phyloP scores from a whole-genome alignment of 2,888 invertebrate genomes.

The Epistrophella euchroma region DNA sequence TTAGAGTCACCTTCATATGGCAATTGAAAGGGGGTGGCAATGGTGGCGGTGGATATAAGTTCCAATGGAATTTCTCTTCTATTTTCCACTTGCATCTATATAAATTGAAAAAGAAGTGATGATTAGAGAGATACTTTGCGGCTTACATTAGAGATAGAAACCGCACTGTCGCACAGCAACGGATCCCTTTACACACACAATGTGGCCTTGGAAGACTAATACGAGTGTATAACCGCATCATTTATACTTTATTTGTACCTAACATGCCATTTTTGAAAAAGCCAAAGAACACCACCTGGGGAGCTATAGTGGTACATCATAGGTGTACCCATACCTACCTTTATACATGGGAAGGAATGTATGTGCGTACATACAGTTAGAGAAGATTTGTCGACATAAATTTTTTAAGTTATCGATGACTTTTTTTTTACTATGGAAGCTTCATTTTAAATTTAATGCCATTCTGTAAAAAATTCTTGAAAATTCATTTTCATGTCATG shows the following conservation, averaged over 20 bases:
- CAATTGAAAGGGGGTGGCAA: slow-evolving; percentile 33
- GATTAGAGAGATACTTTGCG: slow-evolving; percentile 42
- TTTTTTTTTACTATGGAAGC: neutral
- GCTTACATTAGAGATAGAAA: slow-evolving; percentile 18
- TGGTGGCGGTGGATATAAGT: slow-evolving; percentile 47
- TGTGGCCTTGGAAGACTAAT: slow-evolving; percentile 26
- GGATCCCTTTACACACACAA: slow-evolving; percentile 18
- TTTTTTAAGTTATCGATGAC: slow-evolving; percentile 8
- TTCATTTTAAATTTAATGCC: neutral
- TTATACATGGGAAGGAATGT: slow-evolving; percentile 16
- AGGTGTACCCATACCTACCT: too few species aligned
- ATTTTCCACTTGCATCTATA: slow-evolving; percentile 7
- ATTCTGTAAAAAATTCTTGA: too few species aligned
- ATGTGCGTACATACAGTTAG: slow-evolving; percentile 4
- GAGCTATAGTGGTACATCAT: neutral
- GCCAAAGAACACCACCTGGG: slow-evolving; percentile 22
- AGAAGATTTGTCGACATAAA: slow-evolving; percentile 5
- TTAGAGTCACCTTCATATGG: neutral
- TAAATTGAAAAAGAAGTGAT: slow-evolving; percentile 40
- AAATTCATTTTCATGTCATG: too few species aligned
- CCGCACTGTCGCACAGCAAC: slow-evolving; percentile 18
- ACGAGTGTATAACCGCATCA: neutral
- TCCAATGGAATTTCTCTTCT: slow-evolving; percentile 59
- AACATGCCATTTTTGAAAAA: neutral
- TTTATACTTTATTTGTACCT: slow-evolving; percentile 19